Percentiles rank a stretch among this genome's conserved stretches.
phyloP scores from a whole-genome alignment of 2,113 vertebrate genomes.

The Choloepus hoffmanni region DNA sequence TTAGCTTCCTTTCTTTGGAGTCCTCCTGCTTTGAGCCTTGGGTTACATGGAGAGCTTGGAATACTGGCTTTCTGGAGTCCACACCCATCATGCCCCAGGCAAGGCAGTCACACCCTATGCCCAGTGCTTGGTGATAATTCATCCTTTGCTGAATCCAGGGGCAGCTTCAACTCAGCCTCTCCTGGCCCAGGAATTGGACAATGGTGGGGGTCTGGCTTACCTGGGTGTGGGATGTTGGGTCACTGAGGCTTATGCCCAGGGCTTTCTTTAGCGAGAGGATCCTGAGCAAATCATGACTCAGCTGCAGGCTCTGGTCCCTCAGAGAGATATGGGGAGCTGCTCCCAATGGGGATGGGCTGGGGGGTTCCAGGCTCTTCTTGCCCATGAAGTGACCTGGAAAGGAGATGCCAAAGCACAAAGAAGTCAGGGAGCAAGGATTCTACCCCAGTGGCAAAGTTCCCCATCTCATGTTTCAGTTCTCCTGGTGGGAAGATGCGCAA shows the following conservation, averaged over 20 bases:
- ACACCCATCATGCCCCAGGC: background rate
- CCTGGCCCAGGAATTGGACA: background rate
- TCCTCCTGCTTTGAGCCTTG: background rate
- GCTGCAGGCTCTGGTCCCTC: constrained; percentile 84
- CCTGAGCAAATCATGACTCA: constrained; percentile 88
- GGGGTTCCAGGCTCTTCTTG: constrained; percentile 91
- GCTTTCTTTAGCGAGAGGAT: constrained; percentile 84
- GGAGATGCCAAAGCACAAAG: background rate
- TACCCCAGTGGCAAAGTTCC: background rate
- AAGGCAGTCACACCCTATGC: background rate
- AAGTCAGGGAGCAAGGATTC: background rate
- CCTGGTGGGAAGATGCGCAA: background rate
- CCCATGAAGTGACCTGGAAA: constrained; percentile 96
- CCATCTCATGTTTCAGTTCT: background rate
- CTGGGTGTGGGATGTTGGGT: constrained; percentile 81
- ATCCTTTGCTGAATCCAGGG: background rate
- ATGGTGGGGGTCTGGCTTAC: constrained; percentile 83
- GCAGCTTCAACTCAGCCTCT: background rate
- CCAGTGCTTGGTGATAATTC: background rate
- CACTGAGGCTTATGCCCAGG: constrained; percentile 81
- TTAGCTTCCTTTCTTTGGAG: background rate
- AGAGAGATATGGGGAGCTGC: constrained; percentile 73
- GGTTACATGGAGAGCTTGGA: background rate
- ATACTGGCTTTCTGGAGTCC: background rate
- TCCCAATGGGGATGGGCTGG: constrained; percentile 78